A percentile compares a stretch with the other conserved stretches of the same genome.
phyloP scores from a whole-genome alignment of 35 echinoderm and acorn worm genomes.

The Amphiura filiformis region DNA sequence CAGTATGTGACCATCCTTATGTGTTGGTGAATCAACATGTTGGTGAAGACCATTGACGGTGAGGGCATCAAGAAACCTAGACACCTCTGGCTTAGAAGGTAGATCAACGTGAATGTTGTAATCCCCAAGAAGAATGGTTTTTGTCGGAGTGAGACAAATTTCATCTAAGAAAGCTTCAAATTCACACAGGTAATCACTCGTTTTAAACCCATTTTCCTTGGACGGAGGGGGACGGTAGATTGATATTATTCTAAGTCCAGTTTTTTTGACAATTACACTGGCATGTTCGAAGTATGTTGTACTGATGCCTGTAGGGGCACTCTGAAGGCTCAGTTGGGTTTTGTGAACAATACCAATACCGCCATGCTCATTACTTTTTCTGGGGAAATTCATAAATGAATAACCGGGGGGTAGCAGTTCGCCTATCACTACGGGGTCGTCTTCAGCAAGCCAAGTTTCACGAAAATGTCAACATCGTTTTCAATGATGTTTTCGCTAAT shows the following conservation, averaged over 20 bases:
- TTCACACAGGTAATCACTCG: slow-evolving; percentile 34
- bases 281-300: slow-evolving; percentile 31
- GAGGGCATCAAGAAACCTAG: slow-evolving; percentile 17
- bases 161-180: slow-evolving; percentile 37
- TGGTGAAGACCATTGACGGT: slow-evolving; percentile 13
- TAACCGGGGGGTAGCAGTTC: slow-evolving; percentile 51
- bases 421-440: slow-evolving; percentile 32
- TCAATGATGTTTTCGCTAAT: slow-evolving; percentile 33
- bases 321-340: not conserved
- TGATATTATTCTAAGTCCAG: not conserved
- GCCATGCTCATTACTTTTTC: not conserved
- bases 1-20: slow-evolving; percentile 31
- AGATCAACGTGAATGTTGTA: slow-evolving; percentile 65
- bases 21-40: slow-evolving; percentile 39
- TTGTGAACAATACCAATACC: slow-evolving; percentile 19
- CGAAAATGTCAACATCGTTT: slow-evolving; percentile 42
- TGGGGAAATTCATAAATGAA: slow-evolving; percentile 30
- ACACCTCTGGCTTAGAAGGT: slow-evolving; percentile 24
- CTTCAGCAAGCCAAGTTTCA: slow-evolving; percentile 42
- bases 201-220: not conserved
- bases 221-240: slow-evolving; percentile 63
- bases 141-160: not conserved
- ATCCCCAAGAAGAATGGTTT: slow-evolving; percentile 50
- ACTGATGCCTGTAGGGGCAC: not conserved
- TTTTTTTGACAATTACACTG: not conserved